Evolutionary conservation across 2,888 invertebrate species (phyloP), one percentile per base, ranked within the genome.

Genomic region (Phengaris arion): DNA sequence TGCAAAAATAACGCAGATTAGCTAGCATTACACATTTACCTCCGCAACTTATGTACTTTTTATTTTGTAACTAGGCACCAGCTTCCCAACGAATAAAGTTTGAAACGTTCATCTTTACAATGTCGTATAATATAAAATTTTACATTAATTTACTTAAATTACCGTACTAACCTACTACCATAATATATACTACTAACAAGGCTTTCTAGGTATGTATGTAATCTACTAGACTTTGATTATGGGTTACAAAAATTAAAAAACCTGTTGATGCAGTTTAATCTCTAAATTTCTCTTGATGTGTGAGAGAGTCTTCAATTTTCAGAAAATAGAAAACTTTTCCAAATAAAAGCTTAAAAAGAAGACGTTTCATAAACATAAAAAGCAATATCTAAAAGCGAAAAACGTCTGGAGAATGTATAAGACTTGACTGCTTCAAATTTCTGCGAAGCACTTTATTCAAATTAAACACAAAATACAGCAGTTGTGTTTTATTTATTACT

Each of bases 381-480:
- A 46, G 46, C 10, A 7, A 68, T 68, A 7, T 1, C 59, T 59
- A n/a, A n/a, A 8, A 59, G n/a, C 13, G 8, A 46, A 13, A 68
- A 68, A 46, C 46, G 15, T 46, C 68, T 45, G 46, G n/a, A 46
- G 1, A 46, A 46, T 45, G 12, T 45, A 8, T n/a, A 45, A 68
- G n/a, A 8, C 45, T 68, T 46, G 46, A 46, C 10, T 46, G 46
- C 68, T 68, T 68, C 46, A 46, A 68, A 68, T 68, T 68, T 46
- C 46, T 68, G 46, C 46, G 46, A 68, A 48, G 69, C 69, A 48
- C 69, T 69, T 69, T 48, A 69, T n/a, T 15, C 15, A 69, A 69
- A 69, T 69, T 69, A 64, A 64, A 69, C 69, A 48, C 69, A 69
- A 69, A 48, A 69, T 45, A 69, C 69, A 46, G 48, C 69, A 69